Evolutionary conservation across 2,113 vertebrate species (phyloP), one percentile per base, ranked within the genome.

Genomic region (Chamaetylas fuelleborni): DNA sequence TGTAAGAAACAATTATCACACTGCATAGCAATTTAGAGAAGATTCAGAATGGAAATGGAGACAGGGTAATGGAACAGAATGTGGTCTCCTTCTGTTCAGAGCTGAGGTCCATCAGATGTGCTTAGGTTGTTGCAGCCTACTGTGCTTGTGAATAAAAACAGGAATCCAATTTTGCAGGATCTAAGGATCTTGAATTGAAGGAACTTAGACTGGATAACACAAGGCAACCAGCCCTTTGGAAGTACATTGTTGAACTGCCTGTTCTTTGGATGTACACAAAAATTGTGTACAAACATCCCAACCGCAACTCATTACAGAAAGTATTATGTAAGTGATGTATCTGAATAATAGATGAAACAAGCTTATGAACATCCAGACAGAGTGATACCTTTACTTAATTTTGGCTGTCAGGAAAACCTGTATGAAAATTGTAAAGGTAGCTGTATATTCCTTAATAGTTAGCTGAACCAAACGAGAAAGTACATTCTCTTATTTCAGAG

Each of bases 331-430:
- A 70, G 40, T 64, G 51, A 72, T 88, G 17, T 69, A 58, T 7
- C 66, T 80, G 70, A 91, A 77, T 73, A 81, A 88, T 50, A 84
- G 87, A 93, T 86, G 69, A 95, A 92, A 86, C 60, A 77, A 92
- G 69, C 33, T 81, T 73, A 51, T 56, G 88, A 91, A 71, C 78
- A 84, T 84, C 80, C 82, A 92, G 53, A 56, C 53, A 47, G n/a
- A 48, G 19, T 53, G 29, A 15, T 73, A 80, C 74, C 57, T 62
- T 65, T 53, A 80, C 60, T 93, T 88, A 78, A 58, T 25, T 67
- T 36, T 70, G 31, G 6, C 48, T 95, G 70, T 77, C 79, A 95
- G 60, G 16, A 83, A 93, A 91, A 83, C 28, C 79, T 80, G 66
- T 47, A 48, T 77, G 45, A 91, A 90, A 86, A 45, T 31, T 43